Evolutionary conservation across 2,797 vertebrate species (phyloP).

Genomic region (Scolopax bukidnonensis): DNA sequence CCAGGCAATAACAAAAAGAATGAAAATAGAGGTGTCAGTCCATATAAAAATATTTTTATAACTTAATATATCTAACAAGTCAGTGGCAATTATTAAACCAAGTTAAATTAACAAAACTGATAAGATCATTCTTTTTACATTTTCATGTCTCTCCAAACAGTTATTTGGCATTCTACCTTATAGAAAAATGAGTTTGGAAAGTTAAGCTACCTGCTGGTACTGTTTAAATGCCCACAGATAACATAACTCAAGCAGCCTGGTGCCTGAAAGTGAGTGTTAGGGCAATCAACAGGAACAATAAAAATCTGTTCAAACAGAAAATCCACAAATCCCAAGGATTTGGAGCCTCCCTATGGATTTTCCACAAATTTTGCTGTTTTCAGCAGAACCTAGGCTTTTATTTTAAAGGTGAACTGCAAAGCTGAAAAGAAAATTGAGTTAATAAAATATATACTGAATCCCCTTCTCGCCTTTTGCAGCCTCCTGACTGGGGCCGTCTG

Average conservation of each 20-base stretch:
- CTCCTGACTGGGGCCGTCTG: not conserved
- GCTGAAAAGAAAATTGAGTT: conserved; percentile 54
- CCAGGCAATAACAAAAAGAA: conserved; percentile 77
- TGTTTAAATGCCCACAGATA: conserved; percentile 69
- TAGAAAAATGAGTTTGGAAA: conserved; percentile 49
- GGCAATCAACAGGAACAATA: conserved; percentile 67
- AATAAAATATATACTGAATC: conserved; percentile 44
- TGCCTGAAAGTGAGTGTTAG: conserved; percentile 56
- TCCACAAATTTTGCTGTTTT: conserved; percentile 51
- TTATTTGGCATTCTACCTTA: conserved; percentile 30
- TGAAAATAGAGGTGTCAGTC: conserved; percentile 82
- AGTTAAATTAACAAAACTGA: conserved; percentile 77
- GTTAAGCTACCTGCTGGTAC: conserved; percentile 58
- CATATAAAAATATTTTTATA: conserved; percentile 81
- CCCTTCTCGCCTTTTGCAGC: conserved; percentile 8
- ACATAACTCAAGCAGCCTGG: conserved; percentile 52
- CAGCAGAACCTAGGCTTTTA: conserved; percentile 56
- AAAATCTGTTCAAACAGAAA: conserved; percentile 66
- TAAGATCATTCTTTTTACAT: conserved; percentile 50
- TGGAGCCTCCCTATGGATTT: conserved; percentile 50
- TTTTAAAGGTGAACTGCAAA: conserved; percentile 65
- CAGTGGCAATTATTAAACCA: conserved; percentile 73
- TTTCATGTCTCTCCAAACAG: conserved; percentile 59
- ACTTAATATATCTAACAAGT: conserved; percentile 76
- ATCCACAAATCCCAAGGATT: conserved; percentile 62